phyloP scores from a whole-genome alignment of 2,113 vertebrate genomes.

The Hucho hucho region DNA sequence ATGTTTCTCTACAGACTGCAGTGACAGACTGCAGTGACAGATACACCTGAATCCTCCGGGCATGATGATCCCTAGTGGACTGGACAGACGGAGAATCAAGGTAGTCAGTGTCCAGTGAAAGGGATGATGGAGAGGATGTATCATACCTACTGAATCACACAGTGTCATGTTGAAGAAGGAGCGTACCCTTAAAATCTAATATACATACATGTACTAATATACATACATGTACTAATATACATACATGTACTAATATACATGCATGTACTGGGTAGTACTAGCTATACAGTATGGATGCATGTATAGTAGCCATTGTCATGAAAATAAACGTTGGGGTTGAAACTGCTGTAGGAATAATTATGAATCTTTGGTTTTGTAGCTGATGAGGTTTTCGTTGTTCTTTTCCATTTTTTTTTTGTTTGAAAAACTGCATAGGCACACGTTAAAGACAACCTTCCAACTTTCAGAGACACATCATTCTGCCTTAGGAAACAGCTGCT shows the following conservation, averaged over 20 bases:
- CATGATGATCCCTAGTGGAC: conserved; percentile 25
- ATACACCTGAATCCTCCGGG: background rate
- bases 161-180: conserved; percentile 65
- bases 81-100: conserved; percentile 29
- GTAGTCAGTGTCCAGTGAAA: conserved; percentile 53
- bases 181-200: conserved; percentile 50
- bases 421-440: conserved; percentile 99
- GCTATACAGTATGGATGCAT: background rate
- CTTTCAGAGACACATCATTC: conserved; percentile 84
- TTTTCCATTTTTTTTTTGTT: conserved; percentile 88
- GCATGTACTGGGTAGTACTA: conserved; percentile 36
- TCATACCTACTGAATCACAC: conserved; percentile 46
- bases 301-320: conserved; percentile 45
- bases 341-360: conserved; percentile 79
- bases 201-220: conserved; percentile 21
- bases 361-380: conserved; percentile 99
- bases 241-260: conserved; percentile 20
- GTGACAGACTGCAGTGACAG: conserved; percentile 9
- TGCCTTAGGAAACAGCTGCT: conserved; percentile 81
- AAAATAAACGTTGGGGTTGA: conserved; percentile 46
- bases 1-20: conserved; percentile 34
- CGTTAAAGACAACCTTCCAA: conserved; percentile 99
- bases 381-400: conserved; percentile 99
- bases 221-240: conserved; percentile 28
- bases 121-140: background rate